Evolutionary conservation across 2,797 vertebrate genomes (phyloP).

Genomic region (Pteronotus mesoamericanus): DNA sequence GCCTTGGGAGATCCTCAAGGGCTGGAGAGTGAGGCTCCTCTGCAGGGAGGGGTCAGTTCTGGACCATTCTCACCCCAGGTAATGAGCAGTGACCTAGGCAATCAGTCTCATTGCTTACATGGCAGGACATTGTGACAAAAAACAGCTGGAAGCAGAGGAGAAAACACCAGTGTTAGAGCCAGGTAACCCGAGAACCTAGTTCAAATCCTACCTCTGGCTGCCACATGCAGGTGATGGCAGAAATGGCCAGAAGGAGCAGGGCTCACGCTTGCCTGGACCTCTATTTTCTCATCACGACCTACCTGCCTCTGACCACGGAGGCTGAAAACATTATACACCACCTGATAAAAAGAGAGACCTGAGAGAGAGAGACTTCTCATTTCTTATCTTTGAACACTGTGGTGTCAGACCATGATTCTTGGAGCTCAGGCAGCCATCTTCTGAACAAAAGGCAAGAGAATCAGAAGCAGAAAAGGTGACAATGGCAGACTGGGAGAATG

Average conservation of each 20-base stretch:
- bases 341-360: not conserved
- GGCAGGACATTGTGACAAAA: not conserved
- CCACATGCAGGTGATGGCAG: not conserved
- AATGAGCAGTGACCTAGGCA: not conserved
- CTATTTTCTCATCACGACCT: not conserved
- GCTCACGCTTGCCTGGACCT: not conserved
- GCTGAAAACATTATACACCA: not conserved
- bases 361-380: not conserved
- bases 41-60: not conserved
- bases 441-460: not conserved
- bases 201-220: not conserved
- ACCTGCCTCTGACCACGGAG: not conserved
- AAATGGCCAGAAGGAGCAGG: not conserved
- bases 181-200: not conserved
- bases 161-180: not conserved
- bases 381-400: not conserved
- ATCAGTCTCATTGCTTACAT: not conserved
- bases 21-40: not conserved
- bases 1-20: not conserved
- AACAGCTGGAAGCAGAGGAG: not conserved
- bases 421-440: not conserved
- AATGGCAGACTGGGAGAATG: not conserved
- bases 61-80: not conserved
- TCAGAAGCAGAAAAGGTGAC: not conserved
- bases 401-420: not conserved